Evolutionary conservation across 2,113 vertebrate species (phyloP).

Genomic region (Rhizomys pruinosus): DNA sequence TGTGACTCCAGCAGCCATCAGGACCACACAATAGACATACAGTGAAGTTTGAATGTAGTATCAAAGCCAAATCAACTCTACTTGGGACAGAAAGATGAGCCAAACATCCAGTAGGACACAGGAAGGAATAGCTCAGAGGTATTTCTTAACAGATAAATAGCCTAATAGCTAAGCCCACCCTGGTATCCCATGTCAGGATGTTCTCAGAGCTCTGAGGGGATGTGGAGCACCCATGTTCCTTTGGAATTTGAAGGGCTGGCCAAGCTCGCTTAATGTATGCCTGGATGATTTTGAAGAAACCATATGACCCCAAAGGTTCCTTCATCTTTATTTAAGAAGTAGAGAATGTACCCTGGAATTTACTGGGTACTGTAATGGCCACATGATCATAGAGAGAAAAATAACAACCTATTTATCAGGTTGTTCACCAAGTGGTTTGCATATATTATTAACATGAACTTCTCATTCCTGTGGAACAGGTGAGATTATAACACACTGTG

Average conservation of each 20-base stretch:
- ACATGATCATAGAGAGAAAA: background rate
- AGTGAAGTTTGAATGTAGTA: background rate
- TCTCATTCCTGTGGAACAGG: background rate
- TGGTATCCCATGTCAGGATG: background rate
- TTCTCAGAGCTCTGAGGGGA: background rate
- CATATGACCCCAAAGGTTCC: background rate
- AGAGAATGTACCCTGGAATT: background rate
- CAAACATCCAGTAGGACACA: background rate
- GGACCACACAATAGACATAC: no score
- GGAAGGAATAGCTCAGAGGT: background rate
- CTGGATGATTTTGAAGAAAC: background rate
- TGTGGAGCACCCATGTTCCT: background rate
- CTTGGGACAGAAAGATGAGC: background rate
- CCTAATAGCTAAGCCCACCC: background rate
- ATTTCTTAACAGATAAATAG: background rate
- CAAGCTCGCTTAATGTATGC: background rate
- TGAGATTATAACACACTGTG: background rate
- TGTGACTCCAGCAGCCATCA: background rate
- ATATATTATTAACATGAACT: background rate
- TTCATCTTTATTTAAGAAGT: conserved; percentile 19
- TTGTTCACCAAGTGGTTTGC: background rate
- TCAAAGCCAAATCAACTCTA: background rate
- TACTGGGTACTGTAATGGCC: background rate
- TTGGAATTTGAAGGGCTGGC: background rate
- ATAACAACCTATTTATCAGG: background rate